Conservation (phyloP, 2,888 invertebrate species). For the Adelognathus sp. region DNA sequence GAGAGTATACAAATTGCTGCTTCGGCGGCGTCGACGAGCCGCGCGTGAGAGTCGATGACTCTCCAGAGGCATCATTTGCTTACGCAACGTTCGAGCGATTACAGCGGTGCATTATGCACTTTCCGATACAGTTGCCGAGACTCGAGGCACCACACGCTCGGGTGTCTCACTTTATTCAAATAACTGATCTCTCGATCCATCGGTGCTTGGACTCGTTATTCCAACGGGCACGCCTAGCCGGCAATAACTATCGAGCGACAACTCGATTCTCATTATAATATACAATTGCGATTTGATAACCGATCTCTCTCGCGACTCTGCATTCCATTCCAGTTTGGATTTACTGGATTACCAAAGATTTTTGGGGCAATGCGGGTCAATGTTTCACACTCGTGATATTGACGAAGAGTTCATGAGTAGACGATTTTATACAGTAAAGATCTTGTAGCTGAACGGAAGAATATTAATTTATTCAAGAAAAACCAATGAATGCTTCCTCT, state of each 20-base stretch:
- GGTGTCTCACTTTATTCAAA: neutral
- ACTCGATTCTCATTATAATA: conserved; percentile 50
- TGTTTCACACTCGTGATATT: no score
- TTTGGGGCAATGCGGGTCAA: conserved; percentile 11
- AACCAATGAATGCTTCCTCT: no score
- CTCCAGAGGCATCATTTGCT: conserved; percentile 42
- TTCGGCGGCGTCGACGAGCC: conserved; percentile 6
- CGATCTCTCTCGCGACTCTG: conserved; percentile 34
- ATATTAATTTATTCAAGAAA: no score
- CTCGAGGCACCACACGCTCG: conserved; percentile 4
- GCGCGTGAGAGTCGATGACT: conserved; percentile 53
- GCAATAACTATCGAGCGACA: conserved; percentile 14
- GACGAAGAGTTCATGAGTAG: no score
- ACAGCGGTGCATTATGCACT: conserved; percentile 23
- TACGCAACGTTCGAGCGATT: conserved; percentile 54
- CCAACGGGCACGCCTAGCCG: neutral
- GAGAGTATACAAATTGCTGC: conserved; percentile 28
- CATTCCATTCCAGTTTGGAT: conserved; percentile 47
- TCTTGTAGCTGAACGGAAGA: no score
- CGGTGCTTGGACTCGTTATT: neutral
- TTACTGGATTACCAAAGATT: conserved; percentile 29
- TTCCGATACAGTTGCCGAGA: conserved; percentile 20
- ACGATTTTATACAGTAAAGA: no score
- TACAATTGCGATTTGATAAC: conserved; percentile 43
- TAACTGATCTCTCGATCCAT: neutral